phyloP scores from a whole-genome alignment of 1,140 invertebrate species.

The Limonius californicus region DNA sequence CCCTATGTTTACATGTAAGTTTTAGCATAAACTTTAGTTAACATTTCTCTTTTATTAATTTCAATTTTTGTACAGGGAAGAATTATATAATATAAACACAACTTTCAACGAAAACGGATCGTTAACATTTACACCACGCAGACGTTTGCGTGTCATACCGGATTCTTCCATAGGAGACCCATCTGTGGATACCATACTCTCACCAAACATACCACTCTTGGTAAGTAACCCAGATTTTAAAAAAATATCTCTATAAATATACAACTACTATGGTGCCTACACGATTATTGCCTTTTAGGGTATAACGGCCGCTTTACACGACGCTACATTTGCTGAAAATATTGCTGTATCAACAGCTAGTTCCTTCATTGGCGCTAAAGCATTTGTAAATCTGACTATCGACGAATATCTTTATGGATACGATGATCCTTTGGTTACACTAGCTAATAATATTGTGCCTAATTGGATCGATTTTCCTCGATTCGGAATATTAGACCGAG shows the following conservation, averaged over 20 bases:
- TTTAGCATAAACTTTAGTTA: not conserved
- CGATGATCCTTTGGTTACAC: slow-evolving; percentile 66
- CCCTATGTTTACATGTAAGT: slow-evolving; percentile 83
- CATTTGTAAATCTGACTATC: slow-evolving; percentile 66
- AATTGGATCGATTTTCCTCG: slow-evolving; percentile 68
- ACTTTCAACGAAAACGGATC: slow-evolving; percentile 72
- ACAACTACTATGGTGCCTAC: too few relatives aligned
- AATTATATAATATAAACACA: slow-evolving; percentile 62
- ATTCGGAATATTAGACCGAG: slow-evolving; percentile 79
- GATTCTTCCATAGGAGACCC: slow-evolving; percentile 67
- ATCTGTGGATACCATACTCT: slow-evolving; percentile 58
- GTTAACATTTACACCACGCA: slow-evolving; percentile 67
- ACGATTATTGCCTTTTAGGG: slow-evolving; percentile 48
- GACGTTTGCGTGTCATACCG: slow-evolving; percentile 60
- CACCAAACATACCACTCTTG: slow-evolving; percentile 77
- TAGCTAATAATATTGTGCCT: slow-evolving; percentile 67
- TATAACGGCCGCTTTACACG: slow-evolving; percentile 55
- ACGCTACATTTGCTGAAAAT: slow-evolving; percentile 58
- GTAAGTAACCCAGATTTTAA: too few relatives aligned
- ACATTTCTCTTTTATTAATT: slow-evolving; percentile 4
- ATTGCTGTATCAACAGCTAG: slow-evolving; percentile 60
- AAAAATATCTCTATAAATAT: too few relatives aligned
- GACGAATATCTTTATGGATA: slow-evolving; percentile 85
- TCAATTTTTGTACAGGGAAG: slow-evolving; percentile 54
- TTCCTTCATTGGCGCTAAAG: slow-evolving; percentile 57